Conservation (phyloP, 2,113 vertebrate genomes). For the Colossoma macropomum region DNA sequence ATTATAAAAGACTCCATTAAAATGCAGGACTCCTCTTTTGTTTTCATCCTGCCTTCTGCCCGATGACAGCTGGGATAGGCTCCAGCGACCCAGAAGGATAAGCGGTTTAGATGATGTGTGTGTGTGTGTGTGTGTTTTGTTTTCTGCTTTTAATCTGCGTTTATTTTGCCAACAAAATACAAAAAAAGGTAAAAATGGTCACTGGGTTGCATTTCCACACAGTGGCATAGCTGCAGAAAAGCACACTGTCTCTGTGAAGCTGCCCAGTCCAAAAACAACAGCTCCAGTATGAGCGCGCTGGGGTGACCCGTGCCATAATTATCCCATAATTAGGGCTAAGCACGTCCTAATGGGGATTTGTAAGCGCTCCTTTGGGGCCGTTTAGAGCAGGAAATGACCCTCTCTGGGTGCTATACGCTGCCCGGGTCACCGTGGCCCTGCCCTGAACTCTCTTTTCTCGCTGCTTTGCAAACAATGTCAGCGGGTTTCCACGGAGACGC, state of each 20-base stretch:
- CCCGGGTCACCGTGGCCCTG: background rate
- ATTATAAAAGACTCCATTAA: too few species aligned
- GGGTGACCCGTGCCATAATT: constrained; percentile 19
- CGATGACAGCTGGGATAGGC: too few species aligned
- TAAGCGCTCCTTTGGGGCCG: constrained; percentile 20
- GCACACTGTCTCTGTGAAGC: background rate
- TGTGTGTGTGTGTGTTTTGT: too few species aligned
- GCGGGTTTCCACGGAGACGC: constrained; percentile 28
- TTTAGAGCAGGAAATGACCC: constrained; percentile 20
- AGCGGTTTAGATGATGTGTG: too few species aligned
- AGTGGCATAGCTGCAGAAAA: too few species aligned
- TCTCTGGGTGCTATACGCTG: background rate
- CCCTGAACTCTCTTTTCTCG: constrained; percentile 4
- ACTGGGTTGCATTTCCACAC: too few species aligned
- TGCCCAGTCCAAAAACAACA: constrained; percentile 20
- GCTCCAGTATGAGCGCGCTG: background rate
- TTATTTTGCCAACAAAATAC: too few species aligned
- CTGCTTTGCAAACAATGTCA: constrained; percentile 37
- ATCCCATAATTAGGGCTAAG: constrained; percentile 38
- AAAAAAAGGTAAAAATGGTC: too few species aligned
- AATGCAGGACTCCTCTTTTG: too few species aligned
- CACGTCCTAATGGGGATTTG: constrained; percentile 31
- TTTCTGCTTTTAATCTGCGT: too few species aligned
- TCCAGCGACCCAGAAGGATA: too few species aligned
- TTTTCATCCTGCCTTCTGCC: too few species aligned